Percentiles rank a stretch among this genome's conserved stretches.
These are phyloP conservation scores for Allobates femoralis DNA, from an alignment of 2,797 vertebrate genomes.

Conservation along the genomic window DNA sequence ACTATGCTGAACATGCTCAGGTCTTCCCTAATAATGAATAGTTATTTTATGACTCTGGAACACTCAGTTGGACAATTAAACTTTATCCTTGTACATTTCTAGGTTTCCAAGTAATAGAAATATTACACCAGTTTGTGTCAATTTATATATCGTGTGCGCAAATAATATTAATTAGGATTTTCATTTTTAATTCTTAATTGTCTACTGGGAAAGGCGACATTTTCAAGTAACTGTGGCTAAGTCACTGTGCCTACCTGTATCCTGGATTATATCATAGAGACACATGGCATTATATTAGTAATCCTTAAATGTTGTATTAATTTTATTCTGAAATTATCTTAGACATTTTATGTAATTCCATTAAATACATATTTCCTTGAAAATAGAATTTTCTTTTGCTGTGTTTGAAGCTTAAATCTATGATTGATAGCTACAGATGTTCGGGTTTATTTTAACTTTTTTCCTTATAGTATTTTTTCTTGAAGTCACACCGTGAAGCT, in stretches of 20 bases:
- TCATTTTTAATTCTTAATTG: background rate
- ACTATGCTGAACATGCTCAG: background rate
- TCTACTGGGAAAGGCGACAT: background rate
- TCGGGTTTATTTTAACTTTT: background rate
- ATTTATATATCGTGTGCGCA: background rate
- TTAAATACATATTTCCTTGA: background rate
- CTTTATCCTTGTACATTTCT: background rate
- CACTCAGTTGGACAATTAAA: background rate
- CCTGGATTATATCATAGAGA: background rate
- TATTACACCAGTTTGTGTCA: background rate
- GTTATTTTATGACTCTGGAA: background rate
- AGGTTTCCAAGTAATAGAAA: background rate
- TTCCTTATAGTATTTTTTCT: background rate
- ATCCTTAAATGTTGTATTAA: background rate
- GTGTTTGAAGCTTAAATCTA: background rate
- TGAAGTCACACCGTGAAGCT: background rate
- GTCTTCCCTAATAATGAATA: background rate
- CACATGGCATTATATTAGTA: background rate
- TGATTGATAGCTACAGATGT: constrained; percentile 20
- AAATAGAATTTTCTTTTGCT: background rate
- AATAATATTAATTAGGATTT: background rate
- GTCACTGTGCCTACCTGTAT: background rate
- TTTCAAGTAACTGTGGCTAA: background rate
- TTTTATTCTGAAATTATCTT: background rate
- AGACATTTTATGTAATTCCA: background rate